phyloP scores from a whole-genome alignment of 2,888 invertebrate genomes.

The Autographa gamma region DNA sequence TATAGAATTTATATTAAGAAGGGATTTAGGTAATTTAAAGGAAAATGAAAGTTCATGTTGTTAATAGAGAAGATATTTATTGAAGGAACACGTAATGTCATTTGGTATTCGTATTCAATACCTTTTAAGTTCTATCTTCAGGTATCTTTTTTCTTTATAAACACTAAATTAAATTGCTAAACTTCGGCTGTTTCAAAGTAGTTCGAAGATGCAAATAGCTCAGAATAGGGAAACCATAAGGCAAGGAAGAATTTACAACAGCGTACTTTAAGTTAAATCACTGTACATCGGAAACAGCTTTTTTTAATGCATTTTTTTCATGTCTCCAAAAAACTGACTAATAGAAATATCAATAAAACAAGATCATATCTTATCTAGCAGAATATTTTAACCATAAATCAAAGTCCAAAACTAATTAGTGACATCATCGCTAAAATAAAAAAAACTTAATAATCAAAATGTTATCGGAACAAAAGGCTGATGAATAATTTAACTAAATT shows the following conservation, averaged over 20 bases:
- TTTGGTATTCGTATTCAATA: not conserved
- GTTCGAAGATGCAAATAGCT: not conserved
- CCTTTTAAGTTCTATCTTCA: not conserved
- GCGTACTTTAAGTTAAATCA: not conserved
- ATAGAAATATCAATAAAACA: not conserved
- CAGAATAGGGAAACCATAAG: not conserved
- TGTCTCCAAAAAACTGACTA: not conserved
- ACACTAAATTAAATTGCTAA: not conserved
- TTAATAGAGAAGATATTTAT: too few species aligned
- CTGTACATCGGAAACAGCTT: not conserved
- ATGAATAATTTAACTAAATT: slow-evolving; percentile 16
- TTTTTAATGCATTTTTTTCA: not conserved
- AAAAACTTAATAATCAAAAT: slow-evolving; percentile 10
- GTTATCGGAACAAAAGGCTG: slow-evolving; percentile 6
- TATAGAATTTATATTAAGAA: too few species aligned
- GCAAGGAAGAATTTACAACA: not conserved
- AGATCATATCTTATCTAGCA: not conserved
- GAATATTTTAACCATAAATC: not conserved
- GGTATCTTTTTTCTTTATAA: not conserved
- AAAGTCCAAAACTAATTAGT: not conserved
- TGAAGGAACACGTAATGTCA: not conserved
- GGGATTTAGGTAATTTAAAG: too few species aligned
- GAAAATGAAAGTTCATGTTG: too few species aligned
- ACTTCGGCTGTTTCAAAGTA: not conserved
- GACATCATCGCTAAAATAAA: not conserved